Evolutionary conservation across 1,140 invertebrate genomes (phyloP), one percentile per base, ranked within the genome.

Genomic region (Halyomorpha halys): DNA sequence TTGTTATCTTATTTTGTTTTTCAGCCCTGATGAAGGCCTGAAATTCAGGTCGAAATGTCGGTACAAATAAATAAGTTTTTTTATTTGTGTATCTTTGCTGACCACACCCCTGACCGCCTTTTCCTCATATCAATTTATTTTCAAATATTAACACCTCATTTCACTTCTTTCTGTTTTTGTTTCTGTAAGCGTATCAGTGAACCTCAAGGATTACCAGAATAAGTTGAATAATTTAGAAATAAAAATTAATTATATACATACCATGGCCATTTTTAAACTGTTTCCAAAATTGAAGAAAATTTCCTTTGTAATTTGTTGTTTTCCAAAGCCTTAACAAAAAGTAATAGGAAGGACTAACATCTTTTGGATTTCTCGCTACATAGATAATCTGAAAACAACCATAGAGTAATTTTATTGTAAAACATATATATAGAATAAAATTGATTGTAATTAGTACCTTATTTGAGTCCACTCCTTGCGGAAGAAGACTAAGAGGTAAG

Each of bases 341-440:
- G 72, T 85, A 93, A 73, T 85, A 91, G 0, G 89, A 92, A 0
- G 91, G 86, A 3, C 81, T 85, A 1, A 90, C 84, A 74, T 92
- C 90, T 74, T 90, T 90, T 0, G 90, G 89, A 76, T 92, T 90
- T 62, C 90, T 77, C 3, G 84, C 83, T 0, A 90, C 82, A 70
- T 89, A 90, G 5, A 90, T 77, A 15, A 88, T 75, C 80, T 68
- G 59, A 54, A 65, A 69, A 15, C 39, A 61, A 44, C 64, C 64
- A 34, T n/a, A 15, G 18, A 44, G 44, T 30, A 69, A 61, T 23
- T 62, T 49, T 45, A 56, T n/a, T 16, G 53, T 65, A 69, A 44
- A 65, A 49, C 53, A 62, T 65, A 6, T 67, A 61, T 14, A 65
- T 49, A 61, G 67, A 63, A 9, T 67, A 60, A 59, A 69, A 15